phyloP scores from a whole-genome alignment of 2,888 invertebrate species.

The Sialis lutaria region DNA sequence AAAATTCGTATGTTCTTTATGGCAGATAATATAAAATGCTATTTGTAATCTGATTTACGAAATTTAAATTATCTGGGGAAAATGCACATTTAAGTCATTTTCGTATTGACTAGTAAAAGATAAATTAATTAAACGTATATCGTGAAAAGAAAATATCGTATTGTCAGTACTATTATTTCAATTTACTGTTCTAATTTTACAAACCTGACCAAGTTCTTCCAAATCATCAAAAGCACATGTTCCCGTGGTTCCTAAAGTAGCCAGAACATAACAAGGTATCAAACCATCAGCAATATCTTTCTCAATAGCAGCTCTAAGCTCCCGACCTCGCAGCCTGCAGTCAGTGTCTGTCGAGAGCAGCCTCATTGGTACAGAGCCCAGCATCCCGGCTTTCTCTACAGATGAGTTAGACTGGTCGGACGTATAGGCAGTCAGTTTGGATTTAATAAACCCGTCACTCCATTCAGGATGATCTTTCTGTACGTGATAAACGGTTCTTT shows the following conservation, averaged over 20 bases:
- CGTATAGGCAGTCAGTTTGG: conserved; percentile 63
- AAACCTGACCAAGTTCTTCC: conserved; percentile 60
- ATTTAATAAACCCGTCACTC: conserved; percentile 42
- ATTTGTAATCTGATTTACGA: no score
- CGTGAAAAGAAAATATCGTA: no score
- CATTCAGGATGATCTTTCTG: conserved; percentile 36
- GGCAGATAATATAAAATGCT: no score
- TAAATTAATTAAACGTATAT: no score
- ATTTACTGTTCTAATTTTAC: no score
- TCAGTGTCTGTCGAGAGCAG: conserved; percentile 50
- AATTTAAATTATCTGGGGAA: no score
- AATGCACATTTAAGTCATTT: no score
- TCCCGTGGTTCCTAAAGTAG: conserved; percentile 75
- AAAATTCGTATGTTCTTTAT: no score
- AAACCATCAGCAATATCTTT: conserved; percentile 62
- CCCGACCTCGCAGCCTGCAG: conserved; percentile 47
- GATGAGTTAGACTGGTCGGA: conserved; percentile 83
- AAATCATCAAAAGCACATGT: conserved; percentile 79
- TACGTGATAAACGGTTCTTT: conserved; percentile 40
- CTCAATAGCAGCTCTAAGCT: conserved; percentile 48
- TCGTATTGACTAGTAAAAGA: no score
- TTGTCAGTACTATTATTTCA: no score
- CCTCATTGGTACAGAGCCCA: conserved; percentile 63
- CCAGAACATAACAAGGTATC: conserved; percentile 75
- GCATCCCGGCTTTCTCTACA: conserved; percentile 69